Base-by-base conservation (phyloP, 2,888 invertebrate species). In the Rosalia funebris region DNA sequence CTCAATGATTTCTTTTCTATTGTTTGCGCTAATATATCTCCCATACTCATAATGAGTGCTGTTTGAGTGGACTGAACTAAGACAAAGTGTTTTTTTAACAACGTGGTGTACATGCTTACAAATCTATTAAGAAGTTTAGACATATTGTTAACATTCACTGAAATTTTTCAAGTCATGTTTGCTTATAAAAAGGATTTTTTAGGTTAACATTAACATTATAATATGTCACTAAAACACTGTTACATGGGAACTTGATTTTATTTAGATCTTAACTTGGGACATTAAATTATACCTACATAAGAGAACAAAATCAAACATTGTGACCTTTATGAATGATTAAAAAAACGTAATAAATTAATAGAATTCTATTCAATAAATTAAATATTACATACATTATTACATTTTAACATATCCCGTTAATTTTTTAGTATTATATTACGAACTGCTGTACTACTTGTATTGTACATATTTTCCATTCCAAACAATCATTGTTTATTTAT, bases 1-100 rank as follows among this genome's bases (percentile, higher is more conserved):
- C 41, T 25, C 9, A 57, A 9, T 5, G 31, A 19, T 36, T 57
- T 63, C 34, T 53, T 76, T 76, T 90, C 89, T 54, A 90, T 81
- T 48, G 84, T 84, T 82, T 94, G 94, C 15, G 91, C 87, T 65
- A 92, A 84, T 10, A 89, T 77, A 84, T 94, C 94, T 11, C 93
- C 93, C 1, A 87, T 78, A 12, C 87, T 89, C 91, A 93, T 91
- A 48, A 93, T 78, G 14, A 85, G 72, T 17, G 91, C 91, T 75
- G 85, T 82, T 81, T 91, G 90, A 7, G 87, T 72, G 2, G 87
- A 84, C 79, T 89, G 89, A 11, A 34, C 34, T 3, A 34, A n/a
- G 10, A 34, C 11, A n/a, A n/a, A 34, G 10, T 34, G 5, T 10
- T 34, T 5, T 34, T 34, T 34, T 11, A 34, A 34, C 2, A 34